These are phyloP conservation scores for Nomia melanderi DNA, from an alignment of 1,140 invertebrate species.

Conservation along the genomic window DNA sequence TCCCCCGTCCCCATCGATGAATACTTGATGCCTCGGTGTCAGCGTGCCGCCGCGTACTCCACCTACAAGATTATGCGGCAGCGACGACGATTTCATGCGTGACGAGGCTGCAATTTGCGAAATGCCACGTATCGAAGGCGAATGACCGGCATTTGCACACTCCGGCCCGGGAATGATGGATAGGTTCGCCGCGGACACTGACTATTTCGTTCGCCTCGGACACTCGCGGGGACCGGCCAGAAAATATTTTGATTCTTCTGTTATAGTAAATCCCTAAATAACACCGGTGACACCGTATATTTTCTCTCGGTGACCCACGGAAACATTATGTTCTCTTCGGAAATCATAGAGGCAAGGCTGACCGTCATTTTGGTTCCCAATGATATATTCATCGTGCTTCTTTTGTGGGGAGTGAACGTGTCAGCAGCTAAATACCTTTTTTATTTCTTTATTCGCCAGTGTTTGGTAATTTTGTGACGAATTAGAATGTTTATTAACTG, in stretches of 20 bases:
- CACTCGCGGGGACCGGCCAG: not conserved
- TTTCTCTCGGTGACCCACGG: not conserved
- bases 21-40: constrained; percentile 61
- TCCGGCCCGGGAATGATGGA: constrained; percentile 38
- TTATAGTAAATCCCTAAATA: constrained; percentile 5
- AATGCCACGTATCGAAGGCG: constrained; percentile 63
- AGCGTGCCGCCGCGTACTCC: constrained; percentile 52
- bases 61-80: constrained; percentile 65
- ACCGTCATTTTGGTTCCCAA: not conserved
- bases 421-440: too few species aligned
- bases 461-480: too few species aligned
- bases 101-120: constrained; percentile 62
- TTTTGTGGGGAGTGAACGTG: not conserved
- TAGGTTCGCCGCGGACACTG: not conserved
- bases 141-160: constrained; percentile 53
- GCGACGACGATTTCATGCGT: constrained; percentile 60
- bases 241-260: constrained; percentile 31
- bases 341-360: not conserved
- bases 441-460: too few species aligned
- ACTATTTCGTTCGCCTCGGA: not conserved
- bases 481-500: too few species aligned
- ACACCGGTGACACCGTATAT: not conserved
- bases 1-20: constrained; percentile 47
- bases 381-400: not conserved
- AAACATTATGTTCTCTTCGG: not conserved